Percentiles rank a stretch among this genome's conserved stretches.
phyloP scores from a whole-genome alignment of 30 jellyfish, hydroid and myxozoan species.

The Hydra vulgaris region DNA sequence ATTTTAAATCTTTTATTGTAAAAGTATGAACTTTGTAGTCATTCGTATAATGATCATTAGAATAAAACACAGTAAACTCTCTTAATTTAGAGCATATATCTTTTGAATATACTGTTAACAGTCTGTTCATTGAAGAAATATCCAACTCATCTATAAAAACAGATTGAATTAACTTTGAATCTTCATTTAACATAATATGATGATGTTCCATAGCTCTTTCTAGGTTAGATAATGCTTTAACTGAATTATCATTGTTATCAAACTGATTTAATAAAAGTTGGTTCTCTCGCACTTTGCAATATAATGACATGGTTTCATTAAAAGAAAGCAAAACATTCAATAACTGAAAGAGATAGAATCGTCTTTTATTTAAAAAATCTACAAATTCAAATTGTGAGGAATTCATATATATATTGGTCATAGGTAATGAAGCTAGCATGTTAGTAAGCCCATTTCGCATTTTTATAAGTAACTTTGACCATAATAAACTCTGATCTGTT shows the following conservation, averaged over 20 bases:
- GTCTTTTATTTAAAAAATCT: background rate
- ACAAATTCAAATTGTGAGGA: background rate
- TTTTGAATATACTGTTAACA: background rate
- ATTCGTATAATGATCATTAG: background rate
- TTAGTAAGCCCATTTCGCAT: slow-evolving; percentile 1
- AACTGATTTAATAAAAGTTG: background rate
- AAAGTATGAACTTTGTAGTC: background rate
- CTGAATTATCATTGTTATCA: background rate
- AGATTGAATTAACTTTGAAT: background rate
- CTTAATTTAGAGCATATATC: background rate
- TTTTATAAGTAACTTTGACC: slow-evolving; percentile 6
- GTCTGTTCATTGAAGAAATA: background rate
- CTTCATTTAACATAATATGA: slow-evolving; percentile 9
- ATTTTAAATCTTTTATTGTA: background rate
- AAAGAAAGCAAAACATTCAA: background rate
- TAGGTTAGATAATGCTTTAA: background rate
- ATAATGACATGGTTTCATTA: slow-evolving; percentile 3
- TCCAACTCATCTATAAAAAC: background rate
- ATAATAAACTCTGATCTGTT: slow-evolving; percentile 4
- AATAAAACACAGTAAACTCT: background rate
- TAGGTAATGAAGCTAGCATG: background rate
- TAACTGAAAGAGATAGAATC: background rate
- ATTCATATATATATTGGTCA: background rate
- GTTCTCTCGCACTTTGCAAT: slow-evolving; percentile 1
- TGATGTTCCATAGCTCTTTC: background rate